Evolutionary conservation across 2,113 vertebrate genomes (phyloP).

Genomic region (Callipepla californica): DNA sequence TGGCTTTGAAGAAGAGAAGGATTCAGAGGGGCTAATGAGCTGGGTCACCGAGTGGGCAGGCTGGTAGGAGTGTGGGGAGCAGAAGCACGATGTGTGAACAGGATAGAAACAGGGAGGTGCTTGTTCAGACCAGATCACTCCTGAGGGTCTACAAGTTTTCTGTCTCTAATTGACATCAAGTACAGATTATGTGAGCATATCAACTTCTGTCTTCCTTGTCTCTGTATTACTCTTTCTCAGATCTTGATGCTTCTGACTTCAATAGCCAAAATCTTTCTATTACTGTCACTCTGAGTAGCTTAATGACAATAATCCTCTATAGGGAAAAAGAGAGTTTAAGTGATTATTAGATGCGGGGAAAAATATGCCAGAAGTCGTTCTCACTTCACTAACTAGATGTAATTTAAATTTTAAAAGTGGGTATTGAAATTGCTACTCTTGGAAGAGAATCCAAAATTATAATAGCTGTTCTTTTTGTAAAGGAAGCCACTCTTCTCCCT

Average conservation of each 20-base stretch:
- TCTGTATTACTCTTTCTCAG: not conserved
- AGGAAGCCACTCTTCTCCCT: not conserved
- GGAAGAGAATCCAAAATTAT: not conserved
- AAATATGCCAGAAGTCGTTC: not conserved
- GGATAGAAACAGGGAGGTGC: not conserved
- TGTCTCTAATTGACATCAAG: not conserved
- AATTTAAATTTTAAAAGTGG: conserved; percentile 22
- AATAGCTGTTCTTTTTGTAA: not conserved
- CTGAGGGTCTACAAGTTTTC: not conserved
- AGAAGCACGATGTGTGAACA: not conserved
- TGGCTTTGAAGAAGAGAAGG: not conserved
- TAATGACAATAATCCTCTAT: not conserved
- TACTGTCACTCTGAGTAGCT: not conserved
- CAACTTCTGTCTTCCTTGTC: not conserved
- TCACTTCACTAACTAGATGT: not conserved
- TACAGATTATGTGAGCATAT: not conserved
- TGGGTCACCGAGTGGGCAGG: not conserved
- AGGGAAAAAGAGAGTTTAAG: not conserved
- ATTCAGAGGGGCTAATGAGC: not conserved
- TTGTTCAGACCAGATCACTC: not conserved
- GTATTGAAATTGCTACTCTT: conserved; percentile 12
- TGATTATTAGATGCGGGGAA: conserved; percentile 13
- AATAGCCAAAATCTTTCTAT: conserved; percentile 18
- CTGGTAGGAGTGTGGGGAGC: not conserved
- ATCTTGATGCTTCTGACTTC: not conserved